Percentiles rank a stretch among this genome's conserved stretches.
Evolutionary conservation across 2,113 vertebrate genomes (phyloP).

Genomic region (Sander lucioperca): DNA sequence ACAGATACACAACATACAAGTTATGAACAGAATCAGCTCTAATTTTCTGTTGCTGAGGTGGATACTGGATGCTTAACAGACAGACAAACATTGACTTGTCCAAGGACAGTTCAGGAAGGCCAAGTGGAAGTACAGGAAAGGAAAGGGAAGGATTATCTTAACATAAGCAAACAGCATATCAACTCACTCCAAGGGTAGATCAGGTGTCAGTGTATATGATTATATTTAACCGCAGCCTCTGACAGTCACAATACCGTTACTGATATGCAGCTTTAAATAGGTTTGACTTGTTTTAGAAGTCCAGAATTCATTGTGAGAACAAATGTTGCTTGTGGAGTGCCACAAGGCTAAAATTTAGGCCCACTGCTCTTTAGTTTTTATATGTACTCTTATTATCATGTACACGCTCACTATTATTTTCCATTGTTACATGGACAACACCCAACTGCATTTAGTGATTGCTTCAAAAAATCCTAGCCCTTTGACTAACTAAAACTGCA

Average conservation of each 20-base stretch:
- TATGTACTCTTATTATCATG: background rate
- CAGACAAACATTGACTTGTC: background rate
- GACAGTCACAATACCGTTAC: background rate
- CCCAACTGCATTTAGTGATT: background rate
- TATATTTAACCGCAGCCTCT: background rate
- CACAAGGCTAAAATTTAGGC: background rate
- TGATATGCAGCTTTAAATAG: background rate
- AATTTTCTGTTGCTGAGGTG: background rate
- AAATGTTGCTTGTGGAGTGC: background rate
- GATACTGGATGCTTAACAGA: background rate
- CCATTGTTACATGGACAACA: background rate
- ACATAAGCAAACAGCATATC: background rate
- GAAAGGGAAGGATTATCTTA: background rate
- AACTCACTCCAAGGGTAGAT: background rate
- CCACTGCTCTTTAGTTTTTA: background rate
- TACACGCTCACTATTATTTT: background rate
- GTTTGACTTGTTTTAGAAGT: background rate
- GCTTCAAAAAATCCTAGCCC: background rate
- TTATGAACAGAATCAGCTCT: slow-evolving; percentile 26
- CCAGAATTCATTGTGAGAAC: background rate
- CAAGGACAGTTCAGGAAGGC: background rate
- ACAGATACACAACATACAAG: slow-evolving; percentile 46
- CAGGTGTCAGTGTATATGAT: background rate
- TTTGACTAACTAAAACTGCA: background rate
- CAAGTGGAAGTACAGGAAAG: background rate